Conservation (phyloP, 2,797 vertebrate species). For the Hydrolagus colliei region DNA sequence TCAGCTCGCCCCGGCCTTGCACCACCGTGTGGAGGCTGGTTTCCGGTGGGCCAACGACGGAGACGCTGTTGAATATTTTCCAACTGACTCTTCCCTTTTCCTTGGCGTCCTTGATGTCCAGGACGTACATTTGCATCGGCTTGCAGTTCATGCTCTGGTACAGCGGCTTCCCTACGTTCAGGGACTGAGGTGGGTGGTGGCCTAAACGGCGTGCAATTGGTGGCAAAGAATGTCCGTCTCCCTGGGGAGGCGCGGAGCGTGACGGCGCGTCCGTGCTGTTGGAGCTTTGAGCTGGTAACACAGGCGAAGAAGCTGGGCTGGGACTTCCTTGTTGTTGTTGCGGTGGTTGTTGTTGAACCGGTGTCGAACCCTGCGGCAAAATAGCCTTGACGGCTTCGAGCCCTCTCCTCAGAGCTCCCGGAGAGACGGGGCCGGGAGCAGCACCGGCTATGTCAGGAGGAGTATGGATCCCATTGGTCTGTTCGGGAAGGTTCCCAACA, state of each 20-base stretch:
- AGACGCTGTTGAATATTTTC: conserved; percentile 77
- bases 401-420: conserved; percentile 75
- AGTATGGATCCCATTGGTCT: conserved; percentile 80
- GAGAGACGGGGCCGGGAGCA: conserved; percentile 78
- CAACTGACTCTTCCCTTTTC: conserved; percentile 73
- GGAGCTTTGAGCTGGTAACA: conserved; percentile 44
- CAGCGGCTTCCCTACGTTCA: conserved; percentile 92
- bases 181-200: conserved; percentile 91
- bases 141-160: conserved; percentile 98
- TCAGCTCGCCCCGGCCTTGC: conserved; percentile 89
- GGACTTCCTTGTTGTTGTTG: conserved; percentile 35
- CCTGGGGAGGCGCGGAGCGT: conserved; percentile 54
- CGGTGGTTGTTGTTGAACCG: neutral
- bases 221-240: conserved; percentile 79
- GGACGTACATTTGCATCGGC: conserved; percentile 98
- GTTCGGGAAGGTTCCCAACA: conserved; percentile 58
- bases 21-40: conserved; percentile 97
- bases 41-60: conserved; percentile 87
- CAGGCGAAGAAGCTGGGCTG: conserved; percentile 51
- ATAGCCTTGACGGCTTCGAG: conserved; percentile 85
- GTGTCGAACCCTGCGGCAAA: conserved; percentile 51
- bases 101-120: conserved; percentile 83
- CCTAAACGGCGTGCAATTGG: conserved; percentile 89
- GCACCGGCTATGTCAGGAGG: conserved; percentile 56
- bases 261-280: conserved; percentile 39